phyloP scores from a whole-genome alignment of 2,113 vertebrate species.

The Manacus vitellinus region DNA sequence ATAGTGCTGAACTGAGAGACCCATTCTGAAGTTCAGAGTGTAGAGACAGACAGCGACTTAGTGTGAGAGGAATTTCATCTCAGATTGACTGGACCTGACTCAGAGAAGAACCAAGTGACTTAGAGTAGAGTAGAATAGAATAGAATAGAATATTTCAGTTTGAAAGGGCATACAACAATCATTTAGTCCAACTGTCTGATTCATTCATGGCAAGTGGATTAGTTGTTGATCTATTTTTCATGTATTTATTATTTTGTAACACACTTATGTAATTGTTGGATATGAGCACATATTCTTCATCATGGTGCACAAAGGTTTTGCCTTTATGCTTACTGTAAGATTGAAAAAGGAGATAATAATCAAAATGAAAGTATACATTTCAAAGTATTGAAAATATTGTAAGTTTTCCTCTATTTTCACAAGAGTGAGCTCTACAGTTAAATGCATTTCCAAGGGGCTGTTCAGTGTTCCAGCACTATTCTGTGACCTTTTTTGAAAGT shows the following conservation, averaged over 20 bases:
- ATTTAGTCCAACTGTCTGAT: not conserved
- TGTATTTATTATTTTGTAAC: not conserved
- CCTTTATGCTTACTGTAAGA: not conserved
- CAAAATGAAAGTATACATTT: not conserved
- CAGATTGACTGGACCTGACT: not conserved
- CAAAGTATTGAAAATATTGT: not conserved
- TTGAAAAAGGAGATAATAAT: not conserved
- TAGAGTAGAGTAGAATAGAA: not conserved
- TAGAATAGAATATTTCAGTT: not conserved
- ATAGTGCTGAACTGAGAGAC: not conserved
- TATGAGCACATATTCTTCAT: not conserved
- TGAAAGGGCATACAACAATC: not conserved
- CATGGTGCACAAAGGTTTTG: not conserved
- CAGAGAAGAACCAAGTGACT: not conserved
- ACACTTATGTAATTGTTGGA: not conserved
- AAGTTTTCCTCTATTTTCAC: not conserved
- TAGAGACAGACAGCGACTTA: not conserved
- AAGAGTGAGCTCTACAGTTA: not conserved
- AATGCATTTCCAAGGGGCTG: not conserved
- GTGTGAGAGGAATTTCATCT: not conserved
- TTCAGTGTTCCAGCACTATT: constrained; percentile 24
- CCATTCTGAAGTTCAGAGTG: not conserved
- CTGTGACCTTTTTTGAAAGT: constrained; percentile 53
- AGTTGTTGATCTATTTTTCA: not conserved
- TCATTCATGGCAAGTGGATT: not conserved